Conservation (phyloP, 1,140 invertebrate genomes). For the Meloidogyne exigua region DNA sequence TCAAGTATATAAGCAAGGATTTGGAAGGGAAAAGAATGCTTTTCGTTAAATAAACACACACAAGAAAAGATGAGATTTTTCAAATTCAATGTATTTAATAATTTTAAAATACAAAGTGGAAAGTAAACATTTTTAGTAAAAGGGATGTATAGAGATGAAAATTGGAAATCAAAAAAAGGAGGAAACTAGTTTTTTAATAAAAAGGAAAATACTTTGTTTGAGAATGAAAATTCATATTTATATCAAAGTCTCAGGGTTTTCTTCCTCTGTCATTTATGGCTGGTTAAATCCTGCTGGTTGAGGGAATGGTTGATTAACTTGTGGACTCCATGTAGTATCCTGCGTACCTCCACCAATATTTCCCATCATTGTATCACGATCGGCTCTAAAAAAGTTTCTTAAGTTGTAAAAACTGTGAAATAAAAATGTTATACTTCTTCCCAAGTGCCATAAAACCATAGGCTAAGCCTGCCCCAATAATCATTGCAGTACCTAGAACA, state of each 20-base stretch:
- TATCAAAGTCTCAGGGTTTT: not conserved
- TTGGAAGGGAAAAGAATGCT: no score
- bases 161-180: conserved; percentile 8
- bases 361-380: conserved; percentile 60
- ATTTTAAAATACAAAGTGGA: not conserved
- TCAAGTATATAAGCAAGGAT: no score
- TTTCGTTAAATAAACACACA: not conserved
- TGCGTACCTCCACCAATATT: conserved; percentile 35
- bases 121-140: not conserved
- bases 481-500: conserved; percentile 80
- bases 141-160: not conserved
- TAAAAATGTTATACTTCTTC: conserved; percentile 64
- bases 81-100: not conserved
- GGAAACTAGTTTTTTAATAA: not conserved
- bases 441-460: conserved; percentile 87
- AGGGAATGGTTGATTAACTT: conserved; percentile 54
- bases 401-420: not conserved
- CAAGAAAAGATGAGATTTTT: not conserved
- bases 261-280: conserved; percentile 33
- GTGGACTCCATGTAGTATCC: conserved; percentile 59
- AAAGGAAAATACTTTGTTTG: not conserved
- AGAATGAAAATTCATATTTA: not conserved
- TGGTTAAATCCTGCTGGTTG: conserved; percentile 52
- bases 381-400: conserved; percentile 48
- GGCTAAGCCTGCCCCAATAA: conserved; percentile 81